These are phyloP conservation scores for Nycticryphes semicollaris DNA, from an alignment of 2,113 vertebrate genomes.

Conservation along the genomic window DNA sequence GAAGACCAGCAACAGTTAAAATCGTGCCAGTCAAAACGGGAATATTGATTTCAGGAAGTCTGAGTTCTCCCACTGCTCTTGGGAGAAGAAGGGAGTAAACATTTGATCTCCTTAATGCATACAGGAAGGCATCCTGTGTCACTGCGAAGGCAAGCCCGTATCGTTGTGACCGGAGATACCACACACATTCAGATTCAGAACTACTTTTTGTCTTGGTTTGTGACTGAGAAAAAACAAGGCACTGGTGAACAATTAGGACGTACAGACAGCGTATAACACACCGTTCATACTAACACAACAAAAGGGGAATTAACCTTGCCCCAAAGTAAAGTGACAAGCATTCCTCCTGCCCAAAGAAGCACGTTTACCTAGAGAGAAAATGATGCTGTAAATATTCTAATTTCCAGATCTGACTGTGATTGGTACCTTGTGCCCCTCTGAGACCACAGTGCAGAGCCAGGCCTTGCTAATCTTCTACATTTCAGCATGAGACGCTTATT, in stretches of 20 bases:
- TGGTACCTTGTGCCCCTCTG: not conserved
- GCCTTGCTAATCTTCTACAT: not conserved
- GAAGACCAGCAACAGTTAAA: not conserved
- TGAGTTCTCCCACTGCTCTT: not conserved
- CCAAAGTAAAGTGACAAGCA: not conserved
- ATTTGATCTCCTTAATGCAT: not conserved
- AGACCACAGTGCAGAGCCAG: not conserved
- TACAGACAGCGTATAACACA: not conserved
- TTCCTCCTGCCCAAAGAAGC: not conserved
- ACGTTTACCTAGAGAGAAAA: not conserved
- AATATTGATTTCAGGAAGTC: not conserved
- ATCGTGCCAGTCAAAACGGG: not conserved
- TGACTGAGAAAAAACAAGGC: not conserved
- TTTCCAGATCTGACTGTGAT: not conserved
- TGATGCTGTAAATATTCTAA: not conserved
- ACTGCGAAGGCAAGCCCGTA: fast-evolving
- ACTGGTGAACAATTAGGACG: not conserved
- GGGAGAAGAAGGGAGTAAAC: not conserved
- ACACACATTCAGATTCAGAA: not conserved
- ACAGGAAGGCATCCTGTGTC: not conserved
- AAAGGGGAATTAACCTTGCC: not conserved
- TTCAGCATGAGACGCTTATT: not conserved
- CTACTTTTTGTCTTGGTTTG: not conserved
- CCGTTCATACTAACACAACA: not conserved
- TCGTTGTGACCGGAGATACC: not conserved